Conservation (phyloP, 2,113 vertebrate species). For the Salvator merianae region DNA sequence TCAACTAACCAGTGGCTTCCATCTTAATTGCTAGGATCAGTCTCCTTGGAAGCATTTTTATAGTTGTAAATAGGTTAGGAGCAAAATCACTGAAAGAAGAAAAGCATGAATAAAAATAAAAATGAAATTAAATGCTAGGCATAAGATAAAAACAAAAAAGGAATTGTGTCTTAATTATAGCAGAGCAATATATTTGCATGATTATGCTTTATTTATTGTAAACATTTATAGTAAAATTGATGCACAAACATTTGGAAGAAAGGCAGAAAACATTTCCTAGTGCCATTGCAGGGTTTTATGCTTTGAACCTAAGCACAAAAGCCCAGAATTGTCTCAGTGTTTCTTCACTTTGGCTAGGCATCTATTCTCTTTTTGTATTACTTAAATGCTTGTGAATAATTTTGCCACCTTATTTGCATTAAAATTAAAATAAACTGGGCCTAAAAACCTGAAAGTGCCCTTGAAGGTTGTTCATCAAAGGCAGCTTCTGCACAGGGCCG, state of each 20-base stretch:
- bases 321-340: not conserved
- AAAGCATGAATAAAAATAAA: not conserved
- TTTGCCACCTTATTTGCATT: not conserved
- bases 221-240: not conserved
- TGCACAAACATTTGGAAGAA: not conserved
- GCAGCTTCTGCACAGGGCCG: too few species aligned
- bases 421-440: not conserved
- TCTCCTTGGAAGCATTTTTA: not conserved
- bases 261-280: not conserved
- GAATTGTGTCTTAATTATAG: not conserved
- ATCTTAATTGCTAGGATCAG: not conserved
- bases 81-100: not conserved
- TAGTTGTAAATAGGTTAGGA: not conserved
- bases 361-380: not conserved
- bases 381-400: not conserved
- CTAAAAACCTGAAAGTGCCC: not conserved
- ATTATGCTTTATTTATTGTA: not conserved
- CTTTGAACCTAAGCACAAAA: not conserved
- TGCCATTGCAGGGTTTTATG: not conserved
- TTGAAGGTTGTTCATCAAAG: not conserved
- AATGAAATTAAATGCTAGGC: not conserved
- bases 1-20: not conserved
- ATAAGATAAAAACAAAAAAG: not conserved
- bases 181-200: not conserved
- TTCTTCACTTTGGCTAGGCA: not conserved